Evolutionary conservation across 2,797 vertebrate genomes (phyloP).

Genomic region (Neomorphus geoffroyi): DNA sequence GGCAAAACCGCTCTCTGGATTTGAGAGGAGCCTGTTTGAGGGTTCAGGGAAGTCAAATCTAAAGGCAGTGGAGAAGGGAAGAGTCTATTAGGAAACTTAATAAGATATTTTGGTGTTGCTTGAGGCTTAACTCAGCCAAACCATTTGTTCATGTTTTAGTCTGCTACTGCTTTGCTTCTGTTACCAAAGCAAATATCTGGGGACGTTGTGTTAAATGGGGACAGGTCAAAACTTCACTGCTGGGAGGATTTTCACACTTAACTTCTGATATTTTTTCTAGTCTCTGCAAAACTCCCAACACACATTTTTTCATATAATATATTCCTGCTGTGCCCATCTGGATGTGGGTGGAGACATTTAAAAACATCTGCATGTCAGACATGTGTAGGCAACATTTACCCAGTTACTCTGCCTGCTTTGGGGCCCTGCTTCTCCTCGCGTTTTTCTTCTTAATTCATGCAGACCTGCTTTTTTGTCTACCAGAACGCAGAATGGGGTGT

Average conservation of each 20-base stretch:
- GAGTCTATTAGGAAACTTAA: neutral
- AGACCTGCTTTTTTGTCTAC: neutral
- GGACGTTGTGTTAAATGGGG: slow-evolving; percentile 6
- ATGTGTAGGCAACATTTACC: slow-evolving; percentile 37
- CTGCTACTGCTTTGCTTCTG: neutral
- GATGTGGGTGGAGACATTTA: slow-evolving; percentile 43
- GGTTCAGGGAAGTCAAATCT: neutral
- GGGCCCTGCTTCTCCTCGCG: neutral
- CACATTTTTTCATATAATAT: neutral
- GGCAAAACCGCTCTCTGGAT: neutral
- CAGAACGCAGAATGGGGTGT: neutral
- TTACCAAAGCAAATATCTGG: slow-evolving; percentile 27
- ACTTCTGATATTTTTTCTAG: slow-evolving; percentile 7
- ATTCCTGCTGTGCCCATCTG: slow-evolving; percentile 65
- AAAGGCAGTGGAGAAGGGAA: neutral
- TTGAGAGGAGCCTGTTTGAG: neutral
- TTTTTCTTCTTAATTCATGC: neutral
- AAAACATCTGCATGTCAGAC: slow-evolving; percentile 53
- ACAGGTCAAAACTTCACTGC: slow-evolving; percentile 23
- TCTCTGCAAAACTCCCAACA: neutral
- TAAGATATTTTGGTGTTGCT: neutral
- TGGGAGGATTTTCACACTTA: slow-evolving; percentile 28
- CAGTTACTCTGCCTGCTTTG: neutral
- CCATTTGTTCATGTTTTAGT: neutral
- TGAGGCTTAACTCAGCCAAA: neutral